phyloP scores from a whole-genome alignment of 2,888 invertebrate species.

The Drosophila maculinotata region DNA sequence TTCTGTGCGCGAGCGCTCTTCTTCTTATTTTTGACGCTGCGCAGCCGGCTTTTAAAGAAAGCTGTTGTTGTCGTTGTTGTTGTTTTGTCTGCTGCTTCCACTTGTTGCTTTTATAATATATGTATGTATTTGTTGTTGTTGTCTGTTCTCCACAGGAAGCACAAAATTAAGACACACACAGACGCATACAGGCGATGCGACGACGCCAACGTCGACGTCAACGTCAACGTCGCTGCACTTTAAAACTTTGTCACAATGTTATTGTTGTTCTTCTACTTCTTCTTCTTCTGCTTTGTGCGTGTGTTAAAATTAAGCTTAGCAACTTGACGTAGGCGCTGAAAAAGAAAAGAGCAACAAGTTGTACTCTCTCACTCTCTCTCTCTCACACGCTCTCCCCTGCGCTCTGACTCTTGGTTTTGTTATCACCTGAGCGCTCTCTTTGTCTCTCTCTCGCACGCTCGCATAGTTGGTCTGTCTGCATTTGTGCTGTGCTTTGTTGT shows the following conservation, averaged over 20 bases:
- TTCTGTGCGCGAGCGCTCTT: conserved; percentile 19
- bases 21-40: conserved; percentile 29
- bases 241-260: conserved; percentile 52
- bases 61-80: conserved; percentile 29
- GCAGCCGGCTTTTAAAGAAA: conserved; percentile 60
- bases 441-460: conserved; percentile 26
- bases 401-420: conserved; percentile 42
- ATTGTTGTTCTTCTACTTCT: conserved; percentile 34
- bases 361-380: conserved; percentile 25
- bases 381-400: conserved; percentile 16
- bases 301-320: conserved; percentile 46
- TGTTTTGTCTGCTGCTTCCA: conserved; percentile 38
- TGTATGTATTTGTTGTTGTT: conserved; percentile 34
- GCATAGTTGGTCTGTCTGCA: conserved; percentile 65
- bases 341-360: conserved; percentile 47
- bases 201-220: conserved; percentile 28
- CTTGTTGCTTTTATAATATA: conserved; percentile 47
- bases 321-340: conserved; percentile 43
- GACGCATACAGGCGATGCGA: conserved; percentile 59
- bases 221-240: conserved; percentile 65
- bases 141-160: conserved; percentile 66
- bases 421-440: conserved; percentile 65
- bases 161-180: conserved; percentile 70
- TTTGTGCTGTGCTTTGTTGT: conserved; percentile 44
- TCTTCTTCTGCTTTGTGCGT: conserved; percentile 35